phyloP scores from a whole-genome alignment of 2,797 vertebrate genomes.

The Betta splendens region DNA sequence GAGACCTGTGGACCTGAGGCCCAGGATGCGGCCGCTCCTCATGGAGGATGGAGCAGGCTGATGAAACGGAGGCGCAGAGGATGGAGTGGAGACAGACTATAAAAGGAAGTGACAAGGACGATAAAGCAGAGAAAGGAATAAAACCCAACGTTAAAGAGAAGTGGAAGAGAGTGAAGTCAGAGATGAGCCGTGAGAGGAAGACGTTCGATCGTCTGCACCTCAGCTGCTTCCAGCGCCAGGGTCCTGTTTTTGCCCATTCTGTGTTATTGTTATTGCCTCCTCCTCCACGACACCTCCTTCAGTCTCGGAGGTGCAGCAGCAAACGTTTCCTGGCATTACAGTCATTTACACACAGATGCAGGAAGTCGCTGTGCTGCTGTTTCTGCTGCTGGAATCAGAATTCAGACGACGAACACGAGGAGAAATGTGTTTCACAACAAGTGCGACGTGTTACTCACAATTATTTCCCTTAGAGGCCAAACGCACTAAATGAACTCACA shows the following conservation, averaged over 20 bases:
- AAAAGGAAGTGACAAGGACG: conserved; percentile 39
- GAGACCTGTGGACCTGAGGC: too few relatives aligned
- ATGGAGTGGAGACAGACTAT: conserved; percentile 35
- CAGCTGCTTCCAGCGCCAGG: conserved; percentile 38
- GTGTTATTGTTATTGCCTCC: conserved; percentile 21
- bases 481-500: too few relatives aligned
- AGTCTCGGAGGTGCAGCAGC: conserved; percentile 12
- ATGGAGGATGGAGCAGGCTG: conserved; percentile 30
- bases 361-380: not conserved
- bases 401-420: too few relatives aligned
- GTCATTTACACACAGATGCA: conserved; percentile 1
- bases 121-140: conserved; percentile 37
- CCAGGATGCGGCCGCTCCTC: too few relatives aligned
- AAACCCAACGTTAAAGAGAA: conserved; percentile 27
- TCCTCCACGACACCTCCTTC: conserved; percentile 19
- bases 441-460: too few relatives aligned
- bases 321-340: not conserved
- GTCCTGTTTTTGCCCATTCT: conserved; percentile 18
- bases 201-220: conserved; percentile 47
- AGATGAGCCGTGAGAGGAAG: conserved; percentile 18
- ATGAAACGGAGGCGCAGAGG: conserved; percentile 35
- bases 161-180: conserved; percentile 35
- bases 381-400: too few relatives aligned
- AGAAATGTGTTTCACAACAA: too few relatives aligned
- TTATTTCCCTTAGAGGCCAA: too few relatives aligned